A percentile compares a stretch with the other conserved stretches of the same genome.
Evolutionary conservation across 2,113 vertebrate species (phyloP).

Genomic region (Daphoenositta chrysoptera): DNA sequence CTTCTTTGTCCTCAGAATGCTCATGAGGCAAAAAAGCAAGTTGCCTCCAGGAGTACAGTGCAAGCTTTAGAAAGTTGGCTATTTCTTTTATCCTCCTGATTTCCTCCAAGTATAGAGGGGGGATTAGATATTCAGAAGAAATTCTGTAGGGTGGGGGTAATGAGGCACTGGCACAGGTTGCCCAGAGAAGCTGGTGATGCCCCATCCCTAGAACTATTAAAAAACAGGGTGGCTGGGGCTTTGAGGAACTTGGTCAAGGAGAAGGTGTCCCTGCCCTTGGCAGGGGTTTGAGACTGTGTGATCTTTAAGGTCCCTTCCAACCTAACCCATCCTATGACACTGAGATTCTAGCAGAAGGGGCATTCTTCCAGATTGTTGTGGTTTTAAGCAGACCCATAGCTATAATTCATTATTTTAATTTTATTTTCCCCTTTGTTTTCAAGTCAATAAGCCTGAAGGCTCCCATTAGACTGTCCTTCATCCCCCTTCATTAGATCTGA

Average conservation of each 20-base stretch:
- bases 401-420: not conserved
- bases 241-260: not conserved
- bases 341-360: not conserved
- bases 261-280: not conserved
- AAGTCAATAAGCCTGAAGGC: not conserved
- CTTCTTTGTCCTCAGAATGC: not conserved
- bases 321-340: not conserved
- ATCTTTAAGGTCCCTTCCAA: not conserved
- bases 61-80: not conserved
- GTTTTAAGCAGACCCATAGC: not conserved
- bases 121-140: not conserved
- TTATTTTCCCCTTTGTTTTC: not conserved
- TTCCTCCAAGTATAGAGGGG: not conserved
- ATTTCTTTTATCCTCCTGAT: not conserved
- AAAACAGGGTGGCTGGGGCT: not conserved
- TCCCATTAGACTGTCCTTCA: not conserved
- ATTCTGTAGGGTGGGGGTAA: not conserved
- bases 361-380: not conserved
- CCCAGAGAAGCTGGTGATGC: accelerated
- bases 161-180: no score
- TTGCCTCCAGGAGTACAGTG: not conserved
- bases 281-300: not conserved
- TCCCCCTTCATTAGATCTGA: no score
- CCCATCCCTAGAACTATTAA: not conserved
- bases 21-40: not conserved